Percentiles rank a stretch among this genome's conserved stretches.
phyloP scores from a whole-genome alignment of 2,113 vertebrate genomes.

The Chaetura pelagica region DNA sequence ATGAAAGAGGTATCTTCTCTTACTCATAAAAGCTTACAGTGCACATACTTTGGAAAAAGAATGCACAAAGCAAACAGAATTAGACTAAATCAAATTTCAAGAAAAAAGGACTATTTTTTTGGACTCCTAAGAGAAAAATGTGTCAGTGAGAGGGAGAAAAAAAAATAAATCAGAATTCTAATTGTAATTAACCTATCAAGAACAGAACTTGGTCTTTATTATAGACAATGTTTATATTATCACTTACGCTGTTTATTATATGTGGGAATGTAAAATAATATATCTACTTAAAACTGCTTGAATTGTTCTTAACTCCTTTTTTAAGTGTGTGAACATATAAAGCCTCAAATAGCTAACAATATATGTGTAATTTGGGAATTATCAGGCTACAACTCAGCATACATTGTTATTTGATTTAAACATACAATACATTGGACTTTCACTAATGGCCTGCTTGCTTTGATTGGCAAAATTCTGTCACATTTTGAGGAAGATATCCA shows the following conservation, averaged over 20 bases:
- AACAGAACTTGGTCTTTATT: not conserved
- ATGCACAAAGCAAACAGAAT: not conserved
- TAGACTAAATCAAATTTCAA: not conserved
- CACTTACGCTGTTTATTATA: not conserved
- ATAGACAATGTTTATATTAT: not conserved
- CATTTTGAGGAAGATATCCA: not conserved
- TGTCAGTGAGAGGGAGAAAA: not conserved
- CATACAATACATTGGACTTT: not conserved
- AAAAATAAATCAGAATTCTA: not conserved
- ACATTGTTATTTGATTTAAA: not conserved
- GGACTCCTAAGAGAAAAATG: not conserved
- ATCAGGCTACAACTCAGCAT: not conserved
- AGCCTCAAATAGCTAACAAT: not conserved
- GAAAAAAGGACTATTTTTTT: not conserved
- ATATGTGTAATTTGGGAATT: not conserved
- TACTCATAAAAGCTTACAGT: not conserved
- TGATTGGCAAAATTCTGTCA: not conserved
- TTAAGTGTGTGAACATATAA: not conserved
- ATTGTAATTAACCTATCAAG: not conserved
- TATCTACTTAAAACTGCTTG: not conserved
- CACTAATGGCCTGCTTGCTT: not conserved
- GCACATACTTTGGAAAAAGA: not conserved
- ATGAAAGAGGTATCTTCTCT: not conserved
- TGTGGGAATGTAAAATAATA: not conserved
- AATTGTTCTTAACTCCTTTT: not conserved